These are phyloP conservation scores for Ramazzottius varieornatus DNA, from an alignment of 2,888 invertebrate genomes.

Conservation along the genomic window DNA sequence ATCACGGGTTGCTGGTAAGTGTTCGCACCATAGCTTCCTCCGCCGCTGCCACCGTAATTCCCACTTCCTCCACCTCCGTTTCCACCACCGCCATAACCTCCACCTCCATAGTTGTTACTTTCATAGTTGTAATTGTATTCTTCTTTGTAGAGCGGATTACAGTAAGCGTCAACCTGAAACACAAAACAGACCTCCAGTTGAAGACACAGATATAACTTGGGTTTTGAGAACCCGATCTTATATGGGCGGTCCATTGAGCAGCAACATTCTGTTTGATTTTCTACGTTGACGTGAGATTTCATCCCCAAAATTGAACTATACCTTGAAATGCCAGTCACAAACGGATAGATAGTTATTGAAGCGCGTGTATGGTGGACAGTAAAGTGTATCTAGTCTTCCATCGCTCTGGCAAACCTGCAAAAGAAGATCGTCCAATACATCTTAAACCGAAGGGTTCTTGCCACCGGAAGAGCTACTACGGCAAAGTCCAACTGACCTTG, in stretches of 20 bases:
- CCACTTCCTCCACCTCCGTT: neutral
- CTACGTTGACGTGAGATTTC: neutral
- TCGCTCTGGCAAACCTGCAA: neutral
- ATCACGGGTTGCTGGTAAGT: neutral
- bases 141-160: neutral
- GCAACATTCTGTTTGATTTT: neutral
- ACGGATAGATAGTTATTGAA: neutral
- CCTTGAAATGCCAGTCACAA: slow-evolving; percentile 3
- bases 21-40: neutral
- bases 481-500: too few relatives aligned
- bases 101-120: neutral
- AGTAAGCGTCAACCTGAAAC: neutral
- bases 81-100: neutral
- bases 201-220: too few relatives aligned
- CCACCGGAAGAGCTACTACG: too few relatives aligned
- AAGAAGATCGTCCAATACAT: too few relatives aligned
- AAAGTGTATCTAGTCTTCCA: neutral
- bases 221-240: too few relatives aligned
- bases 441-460: too few relatives aligned
- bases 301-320: neutral
- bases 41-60: neutral
- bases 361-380: neutral
- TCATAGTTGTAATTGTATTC: neutral
- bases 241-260: neutral
- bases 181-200: too few relatives aligned